A percentile compares a stretch with the other conserved stretches of the same genome.
Conservation (phyloP, 1,140 invertebrate species). For the Scylla paramamosain region DNA sequence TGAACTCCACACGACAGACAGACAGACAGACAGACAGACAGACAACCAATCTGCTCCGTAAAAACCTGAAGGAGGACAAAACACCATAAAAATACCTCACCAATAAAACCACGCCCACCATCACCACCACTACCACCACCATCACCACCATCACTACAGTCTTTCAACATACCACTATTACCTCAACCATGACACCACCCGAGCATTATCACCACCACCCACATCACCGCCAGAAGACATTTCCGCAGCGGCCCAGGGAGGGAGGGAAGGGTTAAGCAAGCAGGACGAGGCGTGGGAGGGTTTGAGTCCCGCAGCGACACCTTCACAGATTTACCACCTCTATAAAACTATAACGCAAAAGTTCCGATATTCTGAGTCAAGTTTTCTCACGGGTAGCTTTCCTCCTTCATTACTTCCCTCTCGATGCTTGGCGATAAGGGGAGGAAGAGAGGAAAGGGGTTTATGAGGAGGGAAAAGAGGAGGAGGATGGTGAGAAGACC, state of each 20-base stretch:
- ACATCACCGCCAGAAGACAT: background rate
- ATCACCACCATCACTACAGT: background rate
- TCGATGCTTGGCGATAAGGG: background rate
- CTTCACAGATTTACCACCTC: background rate
- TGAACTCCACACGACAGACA: no score
- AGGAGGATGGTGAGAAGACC: background rate
- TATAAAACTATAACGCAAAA: background rate
- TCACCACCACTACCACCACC: background rate
- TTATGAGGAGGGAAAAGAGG: background rate
- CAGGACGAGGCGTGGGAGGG: background rate
- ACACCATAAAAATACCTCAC: background rate
- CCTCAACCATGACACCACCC: background rate
- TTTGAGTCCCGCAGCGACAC: no score
- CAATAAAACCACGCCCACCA: background rate
- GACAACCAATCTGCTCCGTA: no score
- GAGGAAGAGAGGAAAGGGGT: background rate
- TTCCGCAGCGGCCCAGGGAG: background rate
- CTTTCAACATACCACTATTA: no score
- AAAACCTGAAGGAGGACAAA: no score
- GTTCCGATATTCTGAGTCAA: background rate
- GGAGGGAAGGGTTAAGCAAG: background rate
- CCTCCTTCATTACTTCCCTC: background rate
- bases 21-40: no score
- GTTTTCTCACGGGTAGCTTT: background rate
- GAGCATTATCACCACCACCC: background rate